A percentile compares a stretch with the other conserved stretches of the same genome.
Conservation (phyloP, 2,113 vertebrate genomes). For the Picathartes gymnocephalus region DNA sequence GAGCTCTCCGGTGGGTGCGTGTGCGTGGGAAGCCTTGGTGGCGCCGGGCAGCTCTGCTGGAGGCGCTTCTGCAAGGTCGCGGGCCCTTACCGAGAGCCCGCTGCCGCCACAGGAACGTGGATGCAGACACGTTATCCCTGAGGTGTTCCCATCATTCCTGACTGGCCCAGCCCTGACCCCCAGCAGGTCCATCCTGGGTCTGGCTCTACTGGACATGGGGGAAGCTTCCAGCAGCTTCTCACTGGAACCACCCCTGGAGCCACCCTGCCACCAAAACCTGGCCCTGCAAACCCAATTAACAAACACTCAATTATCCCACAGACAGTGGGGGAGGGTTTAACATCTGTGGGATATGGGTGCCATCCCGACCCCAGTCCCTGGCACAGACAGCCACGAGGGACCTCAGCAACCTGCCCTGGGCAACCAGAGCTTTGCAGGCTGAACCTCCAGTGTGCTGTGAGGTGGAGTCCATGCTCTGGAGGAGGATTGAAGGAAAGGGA, state of each 20-base stretch:
- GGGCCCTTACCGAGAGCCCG: too few relatives aligned
- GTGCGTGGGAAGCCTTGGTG: too few relatives aligned
- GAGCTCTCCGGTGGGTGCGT: too few relatives aligned
- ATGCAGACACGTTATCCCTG: not conserved
- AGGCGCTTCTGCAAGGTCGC: too few relatives aligned
- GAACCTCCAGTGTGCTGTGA: not conserved
- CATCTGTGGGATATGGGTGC: not conserved
- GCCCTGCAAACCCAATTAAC: not conserved
- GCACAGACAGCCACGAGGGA: not conserved
- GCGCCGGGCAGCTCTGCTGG: too few relatives aligned
- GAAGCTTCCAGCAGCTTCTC: not conserved
- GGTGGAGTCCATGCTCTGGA: not conserved
- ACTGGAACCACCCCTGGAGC: not conserved
- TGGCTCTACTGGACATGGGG: not conserved
- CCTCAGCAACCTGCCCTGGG: not conserved
- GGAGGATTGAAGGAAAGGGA: not conserved
- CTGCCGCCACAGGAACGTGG: too few relatives aligned
- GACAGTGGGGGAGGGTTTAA: fast-evolving
- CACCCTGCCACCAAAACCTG: not conserved
- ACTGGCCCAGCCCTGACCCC: not conserved
- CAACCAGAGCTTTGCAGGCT: not conserved
- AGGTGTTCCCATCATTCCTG: not conserved
- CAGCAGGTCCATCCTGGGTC: not conserved
- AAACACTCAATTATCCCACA: too few relatives aligned
- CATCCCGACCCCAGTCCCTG: not conserved